phyloP scores from a whole-genome alignment of 2,888 invertebrate species.

The Polia nebulosa region DNA sequence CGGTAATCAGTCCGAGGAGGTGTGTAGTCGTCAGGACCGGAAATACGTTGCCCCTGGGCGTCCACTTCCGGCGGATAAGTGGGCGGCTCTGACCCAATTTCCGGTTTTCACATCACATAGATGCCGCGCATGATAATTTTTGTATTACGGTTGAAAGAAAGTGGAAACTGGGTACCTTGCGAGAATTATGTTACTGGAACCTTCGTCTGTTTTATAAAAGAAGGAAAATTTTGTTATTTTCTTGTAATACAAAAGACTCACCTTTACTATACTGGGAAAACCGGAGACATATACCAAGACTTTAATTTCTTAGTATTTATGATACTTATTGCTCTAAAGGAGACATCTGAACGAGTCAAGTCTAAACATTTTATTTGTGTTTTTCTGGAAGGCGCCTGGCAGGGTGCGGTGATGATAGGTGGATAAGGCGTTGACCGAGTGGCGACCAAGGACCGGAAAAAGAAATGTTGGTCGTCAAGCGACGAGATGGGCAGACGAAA shows the following conservation, averaged over 20 bases:
- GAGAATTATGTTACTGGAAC: not conserved
- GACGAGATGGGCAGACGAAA: no score
- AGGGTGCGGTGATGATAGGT: no score
- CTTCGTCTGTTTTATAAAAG: not conserved
- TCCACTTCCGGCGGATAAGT: constrained; percentile 86
- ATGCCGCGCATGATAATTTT: constrained; percentile 79
- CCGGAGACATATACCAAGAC: no score
- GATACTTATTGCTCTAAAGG: no score
- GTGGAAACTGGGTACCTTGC: constrained; percentile 7
- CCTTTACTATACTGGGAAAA: no score
- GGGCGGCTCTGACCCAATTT: constrained; percentile 87
- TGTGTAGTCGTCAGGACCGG: constrained; percentile 85
- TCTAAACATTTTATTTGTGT: no score
- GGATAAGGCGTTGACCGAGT: no score
- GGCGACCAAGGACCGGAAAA: no score
- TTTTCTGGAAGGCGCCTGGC: no score
- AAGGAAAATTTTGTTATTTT: not conserved
- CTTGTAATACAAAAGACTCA: no score
- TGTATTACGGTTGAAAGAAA: constrained; percentile 60
- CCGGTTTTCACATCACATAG: constrained; percentile 87
- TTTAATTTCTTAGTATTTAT: no score
- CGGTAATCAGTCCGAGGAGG: constrained; percentile 74
- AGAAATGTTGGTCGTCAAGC: no score
- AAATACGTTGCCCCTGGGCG: constrained; percentile 86
- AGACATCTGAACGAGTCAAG: not conserved